These are phyloP conservation scores for Heterocephalus glaber DNA, from an alignment of 2,113 vertebrate genomes.

Conservation along the genomic window DNA sequence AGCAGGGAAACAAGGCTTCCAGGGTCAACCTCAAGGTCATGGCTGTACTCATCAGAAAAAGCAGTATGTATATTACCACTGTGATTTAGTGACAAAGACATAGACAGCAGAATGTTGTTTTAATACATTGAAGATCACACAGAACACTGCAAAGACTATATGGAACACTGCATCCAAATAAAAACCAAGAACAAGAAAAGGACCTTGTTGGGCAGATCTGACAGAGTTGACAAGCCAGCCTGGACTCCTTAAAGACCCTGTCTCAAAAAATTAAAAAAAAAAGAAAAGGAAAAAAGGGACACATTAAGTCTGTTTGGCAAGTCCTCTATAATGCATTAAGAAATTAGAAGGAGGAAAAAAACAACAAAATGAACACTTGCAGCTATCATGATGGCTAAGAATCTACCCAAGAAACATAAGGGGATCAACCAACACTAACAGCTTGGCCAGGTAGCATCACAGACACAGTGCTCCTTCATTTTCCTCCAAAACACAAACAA, in stretches of 20 bases:
- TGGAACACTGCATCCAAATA: neutral
- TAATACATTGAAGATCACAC: neutral
- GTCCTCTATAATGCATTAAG: neutral
- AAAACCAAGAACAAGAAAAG: neutral
- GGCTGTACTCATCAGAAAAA: neutral
- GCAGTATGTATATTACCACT: neutral
- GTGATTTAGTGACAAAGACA: neutral
- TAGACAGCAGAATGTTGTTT: neutral
- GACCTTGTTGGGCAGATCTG: neutral
- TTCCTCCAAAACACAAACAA: neutral
- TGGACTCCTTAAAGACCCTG: neutral
- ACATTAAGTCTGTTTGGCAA: neutral
- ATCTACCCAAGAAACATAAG: neutral
- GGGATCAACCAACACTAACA: neutral
- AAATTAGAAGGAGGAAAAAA: neutral
- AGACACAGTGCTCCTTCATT: neutral
- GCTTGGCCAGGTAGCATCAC: neutral
- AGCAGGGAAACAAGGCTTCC: neutral
- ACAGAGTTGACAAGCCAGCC: neutral
- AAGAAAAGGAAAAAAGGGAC: neutral
- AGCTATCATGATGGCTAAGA: neutral
- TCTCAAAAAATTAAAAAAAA: neutral
- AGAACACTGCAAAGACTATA: neutral
- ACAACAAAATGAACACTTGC: neutral
- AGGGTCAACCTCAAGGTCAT: conserved; percentile 22